Conservation (phyloP, 2,113 vertebrate genomes). For the Crotalus helleri region DNA sequence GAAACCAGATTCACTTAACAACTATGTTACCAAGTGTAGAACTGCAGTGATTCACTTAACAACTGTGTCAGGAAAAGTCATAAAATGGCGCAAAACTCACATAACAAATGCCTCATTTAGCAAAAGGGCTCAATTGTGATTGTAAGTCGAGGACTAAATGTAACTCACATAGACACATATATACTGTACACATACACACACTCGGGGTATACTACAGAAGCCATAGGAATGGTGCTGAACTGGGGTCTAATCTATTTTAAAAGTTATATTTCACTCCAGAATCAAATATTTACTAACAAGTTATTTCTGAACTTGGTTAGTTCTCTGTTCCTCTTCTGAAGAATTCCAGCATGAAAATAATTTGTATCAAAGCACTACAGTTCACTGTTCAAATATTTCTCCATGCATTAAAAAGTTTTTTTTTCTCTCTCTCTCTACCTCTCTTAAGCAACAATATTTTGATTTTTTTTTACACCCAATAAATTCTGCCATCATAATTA, state of each 20-base stretch:
- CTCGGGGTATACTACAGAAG: too few relatives aligned
- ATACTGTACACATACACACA: too few relatives aligned
- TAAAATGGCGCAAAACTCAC: too few relatives aligned
- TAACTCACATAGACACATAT: too few relatives aligned
- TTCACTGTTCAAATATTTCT: background rate
- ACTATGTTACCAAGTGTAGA: too few relatives aligned
- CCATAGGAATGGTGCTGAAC: too few relatives aligned
- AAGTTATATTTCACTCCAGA: background rate
- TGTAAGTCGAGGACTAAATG: too few relatives aligned
- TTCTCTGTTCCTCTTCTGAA: background rate
- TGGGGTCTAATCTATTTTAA: background rate
- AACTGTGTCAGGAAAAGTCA: too few relatives aligned
- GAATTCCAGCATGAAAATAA: background rate
- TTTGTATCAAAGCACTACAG: background rate
- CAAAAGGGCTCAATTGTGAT: too few relatives aligned
- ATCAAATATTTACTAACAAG: background rate
- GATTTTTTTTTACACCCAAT: background rate
- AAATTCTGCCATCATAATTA: conserved; percentile 32
- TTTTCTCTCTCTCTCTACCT: background rate
- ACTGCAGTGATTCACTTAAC: too few relatives aligned
- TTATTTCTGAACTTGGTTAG: background rate
- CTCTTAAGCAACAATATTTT: background rate
- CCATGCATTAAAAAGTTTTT: background rate
- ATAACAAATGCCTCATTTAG: too few relatives aligned
- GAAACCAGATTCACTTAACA: too few relatives aligned